Percentiles rank a stretch among this genome's conserved stretches.
phyloP scores from a whole-genome alignment of 2,113 vertebrate species.

The Crotalus helleri region DNA sequence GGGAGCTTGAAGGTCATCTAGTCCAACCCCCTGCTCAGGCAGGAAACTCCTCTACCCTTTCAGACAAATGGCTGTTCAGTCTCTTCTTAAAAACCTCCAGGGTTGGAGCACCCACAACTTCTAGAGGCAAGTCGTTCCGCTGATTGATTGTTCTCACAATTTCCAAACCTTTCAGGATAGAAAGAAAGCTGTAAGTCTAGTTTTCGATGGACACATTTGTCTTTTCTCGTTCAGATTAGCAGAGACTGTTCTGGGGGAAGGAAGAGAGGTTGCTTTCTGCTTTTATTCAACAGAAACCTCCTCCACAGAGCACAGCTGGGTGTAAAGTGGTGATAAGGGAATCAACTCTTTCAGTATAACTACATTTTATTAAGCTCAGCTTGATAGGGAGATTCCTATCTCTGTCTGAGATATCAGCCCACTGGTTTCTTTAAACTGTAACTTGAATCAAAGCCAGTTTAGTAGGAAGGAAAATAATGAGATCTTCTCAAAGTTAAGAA shows the following conservation, averaged over 20 bases:
- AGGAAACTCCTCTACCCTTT: no score
- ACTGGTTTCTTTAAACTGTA: conserved; percentile 25
- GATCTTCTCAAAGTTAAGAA: neutral
- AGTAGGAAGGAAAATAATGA: rapidly evolving
- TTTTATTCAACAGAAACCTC: neutral
- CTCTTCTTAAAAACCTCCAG: no score
- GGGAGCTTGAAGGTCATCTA: neutral
- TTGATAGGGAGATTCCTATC: conserved; percentile 36
- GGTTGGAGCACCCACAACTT: no score
- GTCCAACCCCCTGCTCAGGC: neutral
- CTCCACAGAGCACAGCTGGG: neutral
- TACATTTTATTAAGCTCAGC: conserved; percentile 35
- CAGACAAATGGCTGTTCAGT: no score
- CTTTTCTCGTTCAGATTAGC: no score
- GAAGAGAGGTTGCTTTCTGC: rapidly evolving
- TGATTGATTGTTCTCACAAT: neutral
- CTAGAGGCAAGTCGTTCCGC: no score
- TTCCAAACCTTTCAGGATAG: neutral
- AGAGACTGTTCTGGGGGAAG: rapidly evolving
- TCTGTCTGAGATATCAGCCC: neutral
- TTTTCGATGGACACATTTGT: neutral
- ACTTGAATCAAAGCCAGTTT: neutral
- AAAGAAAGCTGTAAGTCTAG: neutral
- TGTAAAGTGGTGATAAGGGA: conserved; percentile 57
- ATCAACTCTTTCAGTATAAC: neutral